Conservation (phyloP, 2,113 vertebrate genomes). For the Struthio camelus region DNA sequence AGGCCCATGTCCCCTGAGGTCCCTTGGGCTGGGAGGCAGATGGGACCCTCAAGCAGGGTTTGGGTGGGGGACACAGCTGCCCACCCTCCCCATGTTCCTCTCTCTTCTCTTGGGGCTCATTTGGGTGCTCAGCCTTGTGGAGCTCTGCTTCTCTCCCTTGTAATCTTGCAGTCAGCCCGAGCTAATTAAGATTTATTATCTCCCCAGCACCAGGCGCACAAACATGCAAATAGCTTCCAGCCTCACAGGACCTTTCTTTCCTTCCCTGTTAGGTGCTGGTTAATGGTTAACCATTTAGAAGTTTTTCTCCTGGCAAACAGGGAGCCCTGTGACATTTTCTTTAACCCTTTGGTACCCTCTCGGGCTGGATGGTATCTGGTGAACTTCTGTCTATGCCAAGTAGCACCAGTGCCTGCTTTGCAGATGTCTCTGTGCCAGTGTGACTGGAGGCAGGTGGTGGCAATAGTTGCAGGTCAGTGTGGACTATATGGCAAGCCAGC, state of each 20-base stretch:
- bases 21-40: background rate
- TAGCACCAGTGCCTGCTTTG: background rate
- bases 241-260: background rate
- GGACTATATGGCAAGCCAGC: background rate
- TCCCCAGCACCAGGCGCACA: background rate
- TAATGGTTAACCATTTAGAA: slow-evolving; percentile 51
- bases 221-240: background rate
- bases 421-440: rapidly evolving
- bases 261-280: background rate
- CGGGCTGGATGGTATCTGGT: background rate
- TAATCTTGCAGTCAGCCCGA: background rate
- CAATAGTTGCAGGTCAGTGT: rapidly evolving
- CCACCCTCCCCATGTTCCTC: background rate
- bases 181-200: background rate
- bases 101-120: background rate
- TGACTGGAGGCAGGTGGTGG: background rate
- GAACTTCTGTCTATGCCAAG: background rate
- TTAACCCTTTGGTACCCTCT: slow-evolving; percentile 15
- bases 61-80: background rate
- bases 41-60: background rate
- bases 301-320: background rate
- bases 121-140: background rate
- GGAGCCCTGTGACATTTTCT: background rate
- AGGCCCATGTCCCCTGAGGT: background rate
- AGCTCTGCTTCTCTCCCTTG: background rate